phyloP scores from a whole-genome alignment of 1,140 invertebrate genomes.

The Ips nitidus region DNA sequence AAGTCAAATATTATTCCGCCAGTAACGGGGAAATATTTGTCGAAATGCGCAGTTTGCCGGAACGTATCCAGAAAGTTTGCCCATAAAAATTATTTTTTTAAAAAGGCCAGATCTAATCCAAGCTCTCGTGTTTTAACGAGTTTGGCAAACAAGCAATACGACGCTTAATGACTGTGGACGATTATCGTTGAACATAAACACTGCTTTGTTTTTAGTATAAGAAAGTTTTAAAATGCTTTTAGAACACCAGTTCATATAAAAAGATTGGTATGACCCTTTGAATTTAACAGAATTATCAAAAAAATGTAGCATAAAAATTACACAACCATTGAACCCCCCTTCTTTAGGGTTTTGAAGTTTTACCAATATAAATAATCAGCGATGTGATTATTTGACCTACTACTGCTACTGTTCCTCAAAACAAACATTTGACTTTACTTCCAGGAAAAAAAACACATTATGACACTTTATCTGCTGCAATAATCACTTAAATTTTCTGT shows the following conservation, averaged over 20 bases:
- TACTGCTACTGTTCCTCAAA: no score
- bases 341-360: no score
- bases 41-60: neutral
- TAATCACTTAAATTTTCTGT: no score
- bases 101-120: neutral
- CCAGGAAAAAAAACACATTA: no score
- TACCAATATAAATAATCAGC: no score
- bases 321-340: no score
- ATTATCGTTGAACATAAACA: conserved; percentile 2
- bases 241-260: neutral
- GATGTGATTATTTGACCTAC: no score
- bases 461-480: no score
- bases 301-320: no score
- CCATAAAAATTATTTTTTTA: conserved; percentile 3
- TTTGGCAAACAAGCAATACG: conserved; percentile 4
- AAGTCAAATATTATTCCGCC: neutral
- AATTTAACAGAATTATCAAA: no score
- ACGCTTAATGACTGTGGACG: conserved; percentile 2
- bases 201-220: neutral
- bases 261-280: neutral
- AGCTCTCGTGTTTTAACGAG: conserved; percentile 3
- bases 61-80: conserved; percentile 1
- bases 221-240: neutral
- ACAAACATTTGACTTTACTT: no score
- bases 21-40: neutral